Evolutionary conservation across 2,888 invertebrate species (phyloP).

Genomic region (Macropis europaea): DNA sequence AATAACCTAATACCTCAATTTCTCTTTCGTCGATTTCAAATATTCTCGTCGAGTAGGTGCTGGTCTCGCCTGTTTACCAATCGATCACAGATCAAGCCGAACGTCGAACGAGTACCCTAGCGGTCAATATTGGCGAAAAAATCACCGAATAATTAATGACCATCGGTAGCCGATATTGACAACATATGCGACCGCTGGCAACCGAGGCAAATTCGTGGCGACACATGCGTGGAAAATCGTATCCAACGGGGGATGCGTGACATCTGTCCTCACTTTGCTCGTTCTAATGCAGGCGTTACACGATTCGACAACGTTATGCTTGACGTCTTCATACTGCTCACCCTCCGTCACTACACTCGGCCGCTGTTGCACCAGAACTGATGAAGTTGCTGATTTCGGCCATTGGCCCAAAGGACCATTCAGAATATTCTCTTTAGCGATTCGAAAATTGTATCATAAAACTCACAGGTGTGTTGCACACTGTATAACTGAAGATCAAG

Average conservation of each 20-base stretch:
- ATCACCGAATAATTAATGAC: constrained; percentile 54
- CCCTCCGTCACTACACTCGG: no score
- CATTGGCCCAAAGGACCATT: no score
- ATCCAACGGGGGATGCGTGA: constrained; percentile 55
- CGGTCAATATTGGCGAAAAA: constrained; percentile 37
- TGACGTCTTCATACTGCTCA: constrained; percentile 61
- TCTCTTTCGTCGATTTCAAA: no score
- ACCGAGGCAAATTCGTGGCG: constrained; percentile 57
- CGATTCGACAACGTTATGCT: constrained; percentile 54
- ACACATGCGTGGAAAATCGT: constrained; percentile 74
- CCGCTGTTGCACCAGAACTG: no score
- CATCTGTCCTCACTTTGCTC: constrained; percentile 68
- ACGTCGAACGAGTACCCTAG: not conserved
- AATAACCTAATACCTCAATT: no score
- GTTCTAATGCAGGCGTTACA: constrained; percentile 51
- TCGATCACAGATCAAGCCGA: constrained; percentile 24
- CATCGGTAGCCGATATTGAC: constrained; percentile 47
- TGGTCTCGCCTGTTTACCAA: constrained; percentile 17
- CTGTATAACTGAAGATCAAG: no score
- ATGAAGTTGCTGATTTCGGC: no score
- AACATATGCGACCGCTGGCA: constrained; percentile 59
- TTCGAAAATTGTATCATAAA: no score
- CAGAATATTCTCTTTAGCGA: no score
- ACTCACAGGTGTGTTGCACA: no score
- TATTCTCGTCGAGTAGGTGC: no score